Percentiles rank a stretch among this genome's conserved stretches.
Conservation (phyloP, 2,113 vertebrate species). For the Syrmaticus mikado region DNA sequence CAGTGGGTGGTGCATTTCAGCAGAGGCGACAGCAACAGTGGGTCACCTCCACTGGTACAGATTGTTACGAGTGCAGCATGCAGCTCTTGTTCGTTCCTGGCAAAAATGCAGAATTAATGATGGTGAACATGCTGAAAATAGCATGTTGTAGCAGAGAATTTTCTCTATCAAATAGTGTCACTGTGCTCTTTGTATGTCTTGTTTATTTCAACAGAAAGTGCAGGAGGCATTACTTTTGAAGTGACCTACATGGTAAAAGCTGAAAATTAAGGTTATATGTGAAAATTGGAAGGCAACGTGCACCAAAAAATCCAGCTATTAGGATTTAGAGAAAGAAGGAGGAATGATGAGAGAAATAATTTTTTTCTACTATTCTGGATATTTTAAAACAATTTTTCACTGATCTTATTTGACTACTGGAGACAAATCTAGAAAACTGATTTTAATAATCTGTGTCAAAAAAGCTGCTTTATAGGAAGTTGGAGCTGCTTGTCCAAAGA, state of each 20-base stretch:
- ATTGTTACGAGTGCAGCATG: too few species aligned
- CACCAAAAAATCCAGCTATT: background rate
- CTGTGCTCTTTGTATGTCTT: too few species aligned
- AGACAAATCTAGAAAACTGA: background rate
- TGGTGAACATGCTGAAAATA: too few species aligned
- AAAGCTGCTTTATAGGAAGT: background rate
- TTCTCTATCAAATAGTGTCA: too few species aligned
- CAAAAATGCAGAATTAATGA: too few species aligned
- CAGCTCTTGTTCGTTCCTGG: too few species aligned
- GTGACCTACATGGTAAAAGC: background rate
- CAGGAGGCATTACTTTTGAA: too few species aligned
- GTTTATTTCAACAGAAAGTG: too few species aligned
- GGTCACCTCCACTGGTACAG: too few species aligned
- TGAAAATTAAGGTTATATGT: slow-evolving; percentile 21
- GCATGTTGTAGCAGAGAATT: too few species aligned
- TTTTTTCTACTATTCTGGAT: background rate
- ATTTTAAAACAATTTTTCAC: background rate
- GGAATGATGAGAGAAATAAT: background rate
- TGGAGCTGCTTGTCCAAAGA: background rate
- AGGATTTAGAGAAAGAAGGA: background rate
- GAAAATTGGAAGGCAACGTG: background rate
- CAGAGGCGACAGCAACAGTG: too few species aligned
- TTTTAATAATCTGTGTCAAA: background rate
- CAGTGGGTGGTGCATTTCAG: too few species aligned
- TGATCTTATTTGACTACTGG: background rate